Percentiles rank a stretch among this genome's conserved stretches.
phyloP scores from a whole-genome alignment of 2,888 invertebrate species.

The Leptopilina drosophilae region DNA sequence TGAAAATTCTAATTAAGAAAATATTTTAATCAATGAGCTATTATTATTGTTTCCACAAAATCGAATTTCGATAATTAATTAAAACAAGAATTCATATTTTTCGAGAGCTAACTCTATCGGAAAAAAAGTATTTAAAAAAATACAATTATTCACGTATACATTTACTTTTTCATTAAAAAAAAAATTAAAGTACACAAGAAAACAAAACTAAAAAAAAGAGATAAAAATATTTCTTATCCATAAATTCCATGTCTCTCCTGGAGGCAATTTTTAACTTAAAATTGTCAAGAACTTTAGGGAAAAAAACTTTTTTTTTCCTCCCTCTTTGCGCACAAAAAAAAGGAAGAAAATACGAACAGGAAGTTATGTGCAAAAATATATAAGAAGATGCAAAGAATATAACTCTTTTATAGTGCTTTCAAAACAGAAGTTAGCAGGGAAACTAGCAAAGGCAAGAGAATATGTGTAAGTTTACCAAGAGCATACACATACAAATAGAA shows the following conservation, averaged over 20 bases:
- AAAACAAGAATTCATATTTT: too few species aligned
- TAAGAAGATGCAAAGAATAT: slow-evolving; percentile 5
- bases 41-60: too few species aligned
- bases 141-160: too few species aligned
- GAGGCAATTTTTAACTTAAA: slow-evolving; percentile 6
- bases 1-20: too few species aligned
- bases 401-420: slow-evolving; percentile 37
- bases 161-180: too few species aligned
- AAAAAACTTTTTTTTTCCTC: neutral
- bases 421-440: slow-evolving; percentile 28
- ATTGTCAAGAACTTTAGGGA: neutral
- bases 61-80: too few species aligned
- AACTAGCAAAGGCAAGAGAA: neutral
- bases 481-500: neutral
- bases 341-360: slow-evolving; percentile 11
- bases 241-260: neutral
- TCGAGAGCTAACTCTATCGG: too few species aligned
- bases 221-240: too few species aligned
- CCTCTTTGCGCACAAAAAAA: neutral
- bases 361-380: slow-evolving; percentile 18
- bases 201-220: too few species aligned
- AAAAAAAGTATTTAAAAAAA: too few species aligned
- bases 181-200: too few species aligned
- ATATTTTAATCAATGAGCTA: too few species aligned
- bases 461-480: neutral